Evolutionary conservation across 1,140 invertebrate genomes (phyloP).

Genomic region (Aplysia californica): DNA sequence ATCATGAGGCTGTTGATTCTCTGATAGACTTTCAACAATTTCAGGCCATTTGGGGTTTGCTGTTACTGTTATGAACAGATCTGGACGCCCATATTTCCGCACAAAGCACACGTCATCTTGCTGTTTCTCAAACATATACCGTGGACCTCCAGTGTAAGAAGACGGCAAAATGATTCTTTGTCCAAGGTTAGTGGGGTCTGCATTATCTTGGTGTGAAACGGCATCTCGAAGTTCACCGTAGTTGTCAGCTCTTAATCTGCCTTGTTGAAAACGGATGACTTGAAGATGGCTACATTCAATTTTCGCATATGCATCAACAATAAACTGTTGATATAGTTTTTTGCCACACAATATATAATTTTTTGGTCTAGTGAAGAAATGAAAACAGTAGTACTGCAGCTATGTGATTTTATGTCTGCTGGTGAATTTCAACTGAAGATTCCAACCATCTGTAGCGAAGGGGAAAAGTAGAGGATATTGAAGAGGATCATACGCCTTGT

Average conservation of each 20-base stretch:
- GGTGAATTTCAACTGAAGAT: neutral
- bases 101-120: conserved; percentile 71
- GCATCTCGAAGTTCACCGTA: conserved; percentile 47
- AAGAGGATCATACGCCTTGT: neutral
- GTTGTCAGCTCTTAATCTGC: conserved; percentile 37
- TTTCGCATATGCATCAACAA: conserved; percentile 68
- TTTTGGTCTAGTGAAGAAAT: conserved; percentile 20
- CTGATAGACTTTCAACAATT: conserved; percentile 56
- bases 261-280: conserved; percentile 50
- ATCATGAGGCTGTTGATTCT: conserved; percentile 52
- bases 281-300: conserved; percentile 54
- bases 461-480: neutral
- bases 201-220: conserved; percentile 27
- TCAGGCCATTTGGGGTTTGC: conserved; percentile 71
- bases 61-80: conserved; percentile 70
- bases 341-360: conserved; percentile 50
- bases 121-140: conserved; percentile 67
- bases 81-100: conserved; percentile 65
- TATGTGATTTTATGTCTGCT: conserved; percentile 21
- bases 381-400: conserved; percentile 34
- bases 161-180: conserved; percentile 65
- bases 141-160: conserved; percentile 61
- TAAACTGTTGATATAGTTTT: conserved; percentile 64
- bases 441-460: neutral
- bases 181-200: conserved; percentile 46